Conservation (phyloP, 2,888 invertebrate species). For the Melanostoma mellinum region DNA sequence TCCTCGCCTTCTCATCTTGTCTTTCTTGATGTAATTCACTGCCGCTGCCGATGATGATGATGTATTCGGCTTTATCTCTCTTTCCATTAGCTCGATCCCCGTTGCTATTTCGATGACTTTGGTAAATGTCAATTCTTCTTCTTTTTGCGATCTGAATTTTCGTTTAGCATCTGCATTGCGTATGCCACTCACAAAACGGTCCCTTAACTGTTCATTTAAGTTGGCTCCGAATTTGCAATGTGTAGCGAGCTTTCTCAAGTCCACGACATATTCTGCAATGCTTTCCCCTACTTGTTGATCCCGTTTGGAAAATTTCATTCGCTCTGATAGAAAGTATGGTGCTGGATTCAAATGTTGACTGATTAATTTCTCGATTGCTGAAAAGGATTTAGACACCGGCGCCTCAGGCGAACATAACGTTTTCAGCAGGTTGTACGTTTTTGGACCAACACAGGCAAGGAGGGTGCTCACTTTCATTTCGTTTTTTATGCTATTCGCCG, state of each 20-base stretch:
- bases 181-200: conserved; percentile 5
- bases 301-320: not conserved
- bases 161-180: conserved; percentile 8
- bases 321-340: conserved; percentile 5
- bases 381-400: not conserved
- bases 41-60: not conserved
- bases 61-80: conserved; percentile 1
- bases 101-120: conserved; percentile 15
- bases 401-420: no score
- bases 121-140: conserved; percentile 3
- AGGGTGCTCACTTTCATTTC: not conserved
- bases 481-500: not conserved
- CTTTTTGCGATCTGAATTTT: conserved; percentile 7
- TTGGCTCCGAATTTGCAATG: not conserved
- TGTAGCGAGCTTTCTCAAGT: conserved; percentile 6
- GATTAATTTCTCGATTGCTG: not conserved
- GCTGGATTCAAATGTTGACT: not conserved
- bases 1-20: conserved; percentile 2
- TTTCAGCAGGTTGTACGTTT: no score
- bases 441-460: conserved; percentile 1
- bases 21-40: conserved; percentile 3
- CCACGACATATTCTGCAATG: conserved; percentile 13
- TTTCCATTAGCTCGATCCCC: conserved; percentile 11
- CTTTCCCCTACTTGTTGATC: conserved; percentile 12
- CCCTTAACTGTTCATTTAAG: conserved; percentile 4